Base-by-base conservation (phyloP, 2,888 invertebrate genomes). In the Amblyteles armatorius region DNA sequence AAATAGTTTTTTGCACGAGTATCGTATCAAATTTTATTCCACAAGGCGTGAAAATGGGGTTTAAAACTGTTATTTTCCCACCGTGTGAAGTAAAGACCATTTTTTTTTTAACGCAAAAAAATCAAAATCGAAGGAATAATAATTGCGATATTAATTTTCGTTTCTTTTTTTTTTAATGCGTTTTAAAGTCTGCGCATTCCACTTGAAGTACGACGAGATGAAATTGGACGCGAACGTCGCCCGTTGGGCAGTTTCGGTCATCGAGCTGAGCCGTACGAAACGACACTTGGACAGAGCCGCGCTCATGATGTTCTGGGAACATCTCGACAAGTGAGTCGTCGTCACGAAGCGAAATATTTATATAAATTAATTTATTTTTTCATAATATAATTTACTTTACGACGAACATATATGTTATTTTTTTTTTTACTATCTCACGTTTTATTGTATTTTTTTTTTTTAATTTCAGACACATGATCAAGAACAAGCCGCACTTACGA, bases 211-310 rank as follows among this genome's bases (percentile, higher is more conserved):
- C 94, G 98, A 98, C 92, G 99, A 99, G 94, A 97, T 99, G 96
- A 98, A 97, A 91, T 92, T 99, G 90, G 99, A 99, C 94, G 95
- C 96, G 16, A 99, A 99, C 94, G 99, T 99, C 48, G 97, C 97
- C 55, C 98, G 98, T 91, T 99, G 99, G 99, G 98, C 98, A 50
- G 99, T 99, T 7, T 97, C 97, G 60, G 97, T 99, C 33, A 96
- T 99, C 87, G 97, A 98, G 93, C 95, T 99, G 67, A 99, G 99
- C 84, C 96, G 98, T 92, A 97, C 97, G 76, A 99, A 99, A 94
- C 95, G 99, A 76, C 99, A 99, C 96, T 96, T 99, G 91, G 99
- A 99, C 95, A 96, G 99, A 91, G 99, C 99, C 67, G 97, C 97
- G 44, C 95, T 99, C 77, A 98, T 99, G 95, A 96, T 97, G 88